Conservation (phyloP, 92 coral and sea anemone genomes). For the Paragorgia papillata region DNA sequence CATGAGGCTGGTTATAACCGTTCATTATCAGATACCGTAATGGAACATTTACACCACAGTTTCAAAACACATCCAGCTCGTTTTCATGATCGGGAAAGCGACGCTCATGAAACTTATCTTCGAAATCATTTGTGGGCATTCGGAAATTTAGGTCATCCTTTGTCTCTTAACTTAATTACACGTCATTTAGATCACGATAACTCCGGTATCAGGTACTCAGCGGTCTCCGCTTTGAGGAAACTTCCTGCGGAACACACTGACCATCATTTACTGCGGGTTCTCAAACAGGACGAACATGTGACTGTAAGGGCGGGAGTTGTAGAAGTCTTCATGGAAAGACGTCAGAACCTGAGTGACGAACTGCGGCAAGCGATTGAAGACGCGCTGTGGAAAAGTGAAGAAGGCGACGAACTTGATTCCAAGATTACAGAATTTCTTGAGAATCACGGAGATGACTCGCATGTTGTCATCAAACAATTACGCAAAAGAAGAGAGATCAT, state of each 20-base stretch:
- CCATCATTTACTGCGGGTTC: slow-evolving; percentile 56
- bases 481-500: slow-evolving; percentile 55
- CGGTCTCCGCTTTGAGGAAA: slow-evolving; percentile 83
- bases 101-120: slow-evolving; percentile 68
- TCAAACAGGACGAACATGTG: slow-evolving; percentile 72
- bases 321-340: slow-evolving; percentile 76
- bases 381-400: slow-evolving; percentile 73
- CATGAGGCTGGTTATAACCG: slow-evolving; percentile 72
- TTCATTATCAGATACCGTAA: slow-evolving; percentile 61
- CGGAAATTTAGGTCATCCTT: slow-evolving; percentile 80
- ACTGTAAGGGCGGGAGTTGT: slow-evolving; percentile 82
- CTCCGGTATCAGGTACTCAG: slow-evolving; percentile 79
- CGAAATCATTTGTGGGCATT: slow-evolving; percentile 87
- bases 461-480: slow-evolving; percentile 55
- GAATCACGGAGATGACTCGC: slow-evolving; percentile 68
- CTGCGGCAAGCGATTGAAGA: slow-evolving; percentile 69
- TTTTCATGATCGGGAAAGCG: slow-evolving; percentile 58
- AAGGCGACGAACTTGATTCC: slow-evolving; percentile 72
- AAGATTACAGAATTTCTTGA: slow-evolving; percentile 64
- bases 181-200: slow-evolving; percentile 76
- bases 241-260: slow-evolving; percentile 62
- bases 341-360: slow-evolving; percentile 57
- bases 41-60: slow-evolving; percentile 67
- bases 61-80: slow-evolving; percentile 66
- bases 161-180: slow-evolving; percentile 64